phyloP scores from a whole-genome alignment of 1,140 invertebrate genomes.

The Drosophila orosa region DNA sequence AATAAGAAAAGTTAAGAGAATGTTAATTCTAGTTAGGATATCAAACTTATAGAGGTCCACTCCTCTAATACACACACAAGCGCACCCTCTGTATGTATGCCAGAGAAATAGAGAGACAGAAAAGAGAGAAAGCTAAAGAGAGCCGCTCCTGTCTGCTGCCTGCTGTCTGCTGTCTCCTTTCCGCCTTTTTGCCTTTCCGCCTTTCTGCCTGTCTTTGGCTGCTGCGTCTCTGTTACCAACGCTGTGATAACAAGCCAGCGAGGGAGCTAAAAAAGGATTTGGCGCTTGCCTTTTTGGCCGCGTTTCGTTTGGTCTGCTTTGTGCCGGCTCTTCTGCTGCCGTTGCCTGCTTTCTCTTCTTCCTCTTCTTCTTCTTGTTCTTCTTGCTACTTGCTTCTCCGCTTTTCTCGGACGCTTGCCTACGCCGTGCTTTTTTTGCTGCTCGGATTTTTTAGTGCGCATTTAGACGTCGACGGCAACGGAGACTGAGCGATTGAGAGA shows the following conservation, averaged over 20 bases:
- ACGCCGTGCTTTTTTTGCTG: slow-evolving; percentile 32
- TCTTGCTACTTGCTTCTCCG: slow-evolving; percentile 9
- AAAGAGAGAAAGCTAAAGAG: slow-evolving; percentile 26
- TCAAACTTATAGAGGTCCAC: slow-evolving; percentile 2
- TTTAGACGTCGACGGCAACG: slow-evolving; percentile 71
- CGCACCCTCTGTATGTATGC: slow-evolving; percentile 14
- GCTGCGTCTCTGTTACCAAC: slow-evolving; percentile 75
- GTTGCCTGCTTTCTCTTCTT: slow-evolving; percentile 11
- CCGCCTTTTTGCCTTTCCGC: neutral
- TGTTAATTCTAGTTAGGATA: neutral
- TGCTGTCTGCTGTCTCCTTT: neutral
- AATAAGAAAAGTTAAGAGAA: neutral
- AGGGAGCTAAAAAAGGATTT: slow-evolving; percentile 40
- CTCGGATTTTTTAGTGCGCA: slow-evolving; percentile 70
- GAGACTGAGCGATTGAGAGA: slow-evolving; percentile 43
- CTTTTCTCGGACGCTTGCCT: slow-evolving; percentile 30
- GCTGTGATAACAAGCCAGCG: slow-evolving; percentile 48
- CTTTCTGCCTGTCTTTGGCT: slow-evolving; percentile 57
- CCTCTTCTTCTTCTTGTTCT: slow-evolving; percentile 6
- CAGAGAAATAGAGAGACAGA: slow-evolving; percentile 17
- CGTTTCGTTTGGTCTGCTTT: slow-evolving; percentile 41
- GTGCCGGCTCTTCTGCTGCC: slow-evolving; percentile 49
- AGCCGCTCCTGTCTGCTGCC: slow-evolving; percentile 16
- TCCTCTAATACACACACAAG: slow-evolving; percentile 2
- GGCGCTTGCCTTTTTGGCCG: slow-evolving; percentile 44